Evolutionary conservation across 2,888 invertebrate genomes (phyloP).

Genomic region (Ischnus inquisitorius): DNA sequence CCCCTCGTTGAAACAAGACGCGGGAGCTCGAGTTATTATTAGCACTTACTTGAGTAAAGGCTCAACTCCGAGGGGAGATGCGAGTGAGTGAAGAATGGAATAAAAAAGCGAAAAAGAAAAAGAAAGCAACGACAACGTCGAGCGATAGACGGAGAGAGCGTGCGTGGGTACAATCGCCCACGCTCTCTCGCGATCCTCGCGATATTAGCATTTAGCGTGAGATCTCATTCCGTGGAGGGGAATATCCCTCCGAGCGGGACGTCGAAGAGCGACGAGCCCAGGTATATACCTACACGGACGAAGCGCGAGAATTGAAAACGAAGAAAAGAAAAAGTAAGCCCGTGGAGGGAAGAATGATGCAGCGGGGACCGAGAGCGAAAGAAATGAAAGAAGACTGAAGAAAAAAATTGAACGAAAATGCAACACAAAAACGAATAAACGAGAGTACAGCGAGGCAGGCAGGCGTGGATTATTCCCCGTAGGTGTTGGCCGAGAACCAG

Average conservation of each 20-base stretch:
- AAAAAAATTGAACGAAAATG: neutral
- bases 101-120: slow-evolving; percentile 4
- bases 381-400: slow-evolving; percentile 5
- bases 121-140: slow-evolving; percentile 12
- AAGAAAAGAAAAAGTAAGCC: slow-evolving; percentile 19
- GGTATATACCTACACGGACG: neutral
- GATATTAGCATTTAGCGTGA: slow-evolving; percentile 72
- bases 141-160: slow-evolving; percentile 12
- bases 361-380: slow-evolving; percentile 19
- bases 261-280: slow-evolving; percentile 15
- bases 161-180: slow-evolving; percentile 48
- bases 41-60: slow-evolving; percentile 29
- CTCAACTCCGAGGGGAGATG: neutral
- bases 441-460: neutral
- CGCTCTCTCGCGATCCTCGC: slow-evolving; percentile 51
- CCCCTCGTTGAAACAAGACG: slow-evolving; percentile 1
- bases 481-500: slow-evolving; percentile 18
- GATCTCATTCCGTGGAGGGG: slow-evolving; percentile 69
- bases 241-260: slow-evolving; percentile 32
- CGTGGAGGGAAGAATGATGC: slow-evolving; percentile 5
- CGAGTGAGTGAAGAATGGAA: slow-evolving; percentile 42
- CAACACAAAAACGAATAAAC: neutral
- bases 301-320: slow-evolving; percentile 42
- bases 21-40: slow-evolving; percentile 52
- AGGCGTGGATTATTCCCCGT: neutral